A percentile compares a stretch with the other conserved stretches of the same genome.
Conservation (phyloP, 2,113 vertebrate genomes). For the Boulengeromyrus knoepffleri region DNA sequence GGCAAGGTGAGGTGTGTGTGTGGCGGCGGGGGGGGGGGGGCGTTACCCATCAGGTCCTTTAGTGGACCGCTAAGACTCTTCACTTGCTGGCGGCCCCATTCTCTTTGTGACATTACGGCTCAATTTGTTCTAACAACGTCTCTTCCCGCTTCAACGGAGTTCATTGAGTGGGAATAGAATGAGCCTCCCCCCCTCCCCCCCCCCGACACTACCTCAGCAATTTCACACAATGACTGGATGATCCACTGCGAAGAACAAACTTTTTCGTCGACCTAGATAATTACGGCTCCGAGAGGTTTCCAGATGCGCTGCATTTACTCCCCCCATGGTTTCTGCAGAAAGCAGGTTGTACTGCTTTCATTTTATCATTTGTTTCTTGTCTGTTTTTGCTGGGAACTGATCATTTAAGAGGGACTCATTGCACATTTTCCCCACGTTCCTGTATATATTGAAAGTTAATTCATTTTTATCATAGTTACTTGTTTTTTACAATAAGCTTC, state of each 20-base stretch:
- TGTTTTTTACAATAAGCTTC: background rate
- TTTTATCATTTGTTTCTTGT: background rate
- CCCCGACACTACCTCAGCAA: background rate
- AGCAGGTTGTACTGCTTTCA: background rate
- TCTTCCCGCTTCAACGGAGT: background rate
- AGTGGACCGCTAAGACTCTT: no score
- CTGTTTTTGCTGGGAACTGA: background rate
- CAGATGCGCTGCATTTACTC: background rate
- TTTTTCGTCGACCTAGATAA: background rate
- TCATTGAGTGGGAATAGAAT: background rate
- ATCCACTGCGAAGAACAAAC: background rate
- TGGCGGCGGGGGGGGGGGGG: background rate
- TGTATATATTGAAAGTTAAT: background rate
- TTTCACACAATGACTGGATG: background rate
- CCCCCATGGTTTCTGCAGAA: no score
- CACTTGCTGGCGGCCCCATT: background rate
- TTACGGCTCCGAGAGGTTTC: background rate
- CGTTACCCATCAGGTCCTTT: background rate
- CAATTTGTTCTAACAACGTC: constrained; percentile 6
- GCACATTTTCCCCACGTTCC: background rate
- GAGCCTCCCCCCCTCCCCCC: background rate
- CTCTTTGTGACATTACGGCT: background rate
- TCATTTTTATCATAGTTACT: background rate
- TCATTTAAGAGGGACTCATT: background rate
- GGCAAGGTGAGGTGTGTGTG: background rate